Evolutionary conservation across 2,113 vertebrate genomes (phyloP).

Genomic region (Hystrix cristata): DNA sequence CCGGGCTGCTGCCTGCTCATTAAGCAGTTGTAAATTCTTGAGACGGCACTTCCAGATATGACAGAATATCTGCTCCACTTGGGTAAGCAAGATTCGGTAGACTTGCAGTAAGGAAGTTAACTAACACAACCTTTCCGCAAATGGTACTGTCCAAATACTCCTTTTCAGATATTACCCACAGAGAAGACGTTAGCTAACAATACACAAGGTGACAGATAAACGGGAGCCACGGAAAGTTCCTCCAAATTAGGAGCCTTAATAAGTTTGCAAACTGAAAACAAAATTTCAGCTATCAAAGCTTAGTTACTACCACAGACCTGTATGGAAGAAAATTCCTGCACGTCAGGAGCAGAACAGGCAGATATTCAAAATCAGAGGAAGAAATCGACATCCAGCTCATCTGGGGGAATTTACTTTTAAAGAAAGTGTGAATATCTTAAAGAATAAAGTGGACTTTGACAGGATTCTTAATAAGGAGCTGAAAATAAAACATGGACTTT

Average conservation of each 20-base stretch:
- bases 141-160: neutral
- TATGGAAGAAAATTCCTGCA: neutral
- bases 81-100: neutral
- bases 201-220: neutral
- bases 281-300: neutral
- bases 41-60: neutral
- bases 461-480: neutral
- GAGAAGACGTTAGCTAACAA: neutral
- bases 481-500: neutral
- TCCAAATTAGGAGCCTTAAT: neutral
- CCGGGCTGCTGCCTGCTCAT: neutral
- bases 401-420: neutral
- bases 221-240: fast-evolving
- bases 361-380: neutral
- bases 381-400: neutral
- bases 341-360: neutral
- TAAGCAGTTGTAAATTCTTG: neutral
- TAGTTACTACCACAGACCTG: neutral
- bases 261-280: neutral
- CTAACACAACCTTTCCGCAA: neutral
- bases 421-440: neutral
- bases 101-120: neutral
- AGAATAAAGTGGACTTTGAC: neutral
- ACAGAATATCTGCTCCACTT: neutral
- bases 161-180: neutral